phyloP scores from a whole-genome alignment of 2,113 vertebrate species.

The Xenopus borealis region DNA sequence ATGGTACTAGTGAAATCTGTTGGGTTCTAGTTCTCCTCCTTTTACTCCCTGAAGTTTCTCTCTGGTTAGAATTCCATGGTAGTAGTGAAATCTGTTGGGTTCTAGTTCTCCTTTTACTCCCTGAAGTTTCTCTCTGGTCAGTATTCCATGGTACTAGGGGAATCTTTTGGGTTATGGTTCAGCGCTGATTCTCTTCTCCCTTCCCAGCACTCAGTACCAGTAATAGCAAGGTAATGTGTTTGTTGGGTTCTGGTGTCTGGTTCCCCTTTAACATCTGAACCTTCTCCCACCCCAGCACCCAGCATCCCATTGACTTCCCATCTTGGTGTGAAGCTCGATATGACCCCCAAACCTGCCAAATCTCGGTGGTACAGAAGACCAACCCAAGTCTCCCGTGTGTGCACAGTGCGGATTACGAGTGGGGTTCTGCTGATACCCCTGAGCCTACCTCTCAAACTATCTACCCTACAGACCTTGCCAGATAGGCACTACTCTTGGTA shows the following conservation, averaged over 20 bases:
- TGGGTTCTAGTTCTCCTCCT: no score
- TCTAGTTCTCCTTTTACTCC: no score
- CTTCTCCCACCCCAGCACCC: conserved; percentile 66
- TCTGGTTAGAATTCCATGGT: no score
- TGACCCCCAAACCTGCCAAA: conserved; percentile 77
- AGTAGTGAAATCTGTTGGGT: no score
- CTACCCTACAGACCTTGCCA: conserved; percentile 15
- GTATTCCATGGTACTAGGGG: no score
- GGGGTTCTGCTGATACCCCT: conserved; percentile 60
- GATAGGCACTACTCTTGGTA: neutral
- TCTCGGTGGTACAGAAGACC: conserved; percentile 80
- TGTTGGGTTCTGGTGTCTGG: neutral
- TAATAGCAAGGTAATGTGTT: no score
- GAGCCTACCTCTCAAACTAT: conserved; percentile 32
- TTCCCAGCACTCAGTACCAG: no score
- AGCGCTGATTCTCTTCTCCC: no score
- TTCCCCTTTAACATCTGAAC: neutral
- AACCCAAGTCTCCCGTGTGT: conserved; percentile 78
- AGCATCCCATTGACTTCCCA: conserved; percentile 87
- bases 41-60: no score
- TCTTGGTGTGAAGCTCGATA: conserved; percentile 81
- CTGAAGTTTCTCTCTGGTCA: no score
- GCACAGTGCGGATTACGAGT: conserved; percentile 60
- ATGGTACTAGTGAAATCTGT: no score
- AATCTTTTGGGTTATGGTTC: no score